Evolutionary conservation across 1,140 invertebrate genomes (phyloP).

Genomic region (Nasonia giraulti): DNA sequence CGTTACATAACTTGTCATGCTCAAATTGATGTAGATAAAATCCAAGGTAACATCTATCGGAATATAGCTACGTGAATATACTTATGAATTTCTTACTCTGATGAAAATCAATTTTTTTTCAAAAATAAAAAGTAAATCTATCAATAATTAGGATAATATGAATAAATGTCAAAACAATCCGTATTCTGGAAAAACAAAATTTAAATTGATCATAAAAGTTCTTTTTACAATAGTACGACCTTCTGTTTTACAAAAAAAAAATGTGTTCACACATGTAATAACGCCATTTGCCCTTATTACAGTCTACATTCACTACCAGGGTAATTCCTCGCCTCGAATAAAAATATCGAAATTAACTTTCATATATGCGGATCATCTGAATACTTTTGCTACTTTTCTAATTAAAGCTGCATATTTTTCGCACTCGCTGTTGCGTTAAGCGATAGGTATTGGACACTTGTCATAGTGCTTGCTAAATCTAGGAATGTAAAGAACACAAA

Average conservation of each 20-base stretch:
- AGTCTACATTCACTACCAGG: neutral
- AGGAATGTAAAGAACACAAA: neutral
- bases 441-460: neutral
- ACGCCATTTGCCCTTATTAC: neutral
- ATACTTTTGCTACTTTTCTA: conserved; percentile 10
- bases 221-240: conserved; percentile 37
- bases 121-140: too few relatives aligned
- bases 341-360: neutral
- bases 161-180: neutral
- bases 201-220: conserved; percentile 29
- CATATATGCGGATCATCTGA: neutral
- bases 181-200: conserved; percentile 19
- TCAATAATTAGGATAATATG: neutral
- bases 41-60: too few relatives aligned
- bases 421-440: neutral
- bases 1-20: too few relatives aligned
- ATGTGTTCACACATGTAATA: neutral
- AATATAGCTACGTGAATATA: too few relatives aligned
- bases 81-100: too few relatives aligned
- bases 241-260: conserved; percentile 14
- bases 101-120: neutral
- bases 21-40: too few relatives aligned
- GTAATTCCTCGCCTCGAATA: conserved; percentile 3
- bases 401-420: neutral
- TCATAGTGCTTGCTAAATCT: neutral